Base-by-base conservation (phyloP, 1,140 invertebrate species). In the Pseudomyrmex gracilis region DNA sequence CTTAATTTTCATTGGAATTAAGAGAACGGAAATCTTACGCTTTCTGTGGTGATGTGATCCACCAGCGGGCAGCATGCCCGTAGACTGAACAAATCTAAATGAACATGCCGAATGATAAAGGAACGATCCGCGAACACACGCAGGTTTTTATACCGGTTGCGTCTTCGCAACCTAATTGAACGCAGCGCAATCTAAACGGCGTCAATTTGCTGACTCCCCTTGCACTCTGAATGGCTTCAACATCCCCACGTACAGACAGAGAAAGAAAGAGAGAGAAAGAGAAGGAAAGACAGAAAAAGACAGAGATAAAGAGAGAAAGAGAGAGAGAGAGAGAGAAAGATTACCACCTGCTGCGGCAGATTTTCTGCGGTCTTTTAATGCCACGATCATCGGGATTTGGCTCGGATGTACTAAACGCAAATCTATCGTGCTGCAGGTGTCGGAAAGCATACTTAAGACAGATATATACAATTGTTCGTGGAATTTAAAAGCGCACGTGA, bases 131-230 rank as follows among this genome's bases (percentile, higher is more conserved):
- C 57, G 63, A 63, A 22, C 70, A 80, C 66, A 63, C 61, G 53
- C 70, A 71, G 55, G 57, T 85, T 84, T 90, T 88, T 77, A 80
- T 78, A 60, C 82, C 34, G 20, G 15, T 43, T 70, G 66, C 73
- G 67, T 64, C 73, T 76, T 67, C 84, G 80, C 82, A 73, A 78
- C 83, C 83, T 89, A 90, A 90, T 89, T 90, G 89, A 89, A 88
- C 86, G 87, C 86, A 88, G 73, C 85, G 83, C 89, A 83, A 90
- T 89, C 89, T 90, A 89, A 90, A 90, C 85, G 86, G 89, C 86
- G 89, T 90, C 89, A 86, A 88, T 90, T 90, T 77, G 88, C 89
- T 67, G 63, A 53, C 64, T 58, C 66, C 84, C 66, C 85, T 51
- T 67, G 49, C 66, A n/a, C 68, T 60, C 45, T 55, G 49, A 63